Base-by-base conservation (phyloP, 2,797 vertebrate species). In the Triplophysa bombifrons region DNA sequence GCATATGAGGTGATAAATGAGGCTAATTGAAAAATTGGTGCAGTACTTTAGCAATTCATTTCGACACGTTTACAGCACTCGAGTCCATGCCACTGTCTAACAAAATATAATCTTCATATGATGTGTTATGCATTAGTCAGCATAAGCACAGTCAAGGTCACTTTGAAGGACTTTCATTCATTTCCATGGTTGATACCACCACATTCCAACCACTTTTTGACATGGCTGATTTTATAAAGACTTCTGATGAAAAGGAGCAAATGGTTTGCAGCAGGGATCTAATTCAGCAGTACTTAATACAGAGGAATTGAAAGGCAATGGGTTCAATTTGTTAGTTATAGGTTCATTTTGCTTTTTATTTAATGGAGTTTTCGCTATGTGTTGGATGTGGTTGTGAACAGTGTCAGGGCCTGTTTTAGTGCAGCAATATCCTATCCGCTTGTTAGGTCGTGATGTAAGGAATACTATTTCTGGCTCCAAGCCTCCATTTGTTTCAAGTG, bases 1-100 rank as follows among this genome's bases (percentile, higher is more conserved):
- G 71, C 66, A 85, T 55, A 30, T 66, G 38, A 65, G 46, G 60
- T 65, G 51, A 41, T 75, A 75, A 46, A 73, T 63, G 34, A 63
- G 61, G 46, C 30, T 69, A 44, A 75, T 61, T 63, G 55, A 38
- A 70, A 63, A 68, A 25, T 41, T 58, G 38, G 19, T 66, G 27
- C 6, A 53, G 65, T 10, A 1, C 0, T 75, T 25, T 34, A 48
- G 44, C 22, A 19, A 73, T 44, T 73, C 11, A 22, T 48, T 16
- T 56, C 51, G 16, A 55, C 34, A 67, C 11, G n/a, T 25, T 44
- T 72, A 44, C n/a, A 56, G 13, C 14, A 7, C 20, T 58, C 8
- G 34, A 38, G 34, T 38, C 3, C 69, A 41, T 56, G 69, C 27
- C 14, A 38, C 4, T 55, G 20, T 61, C 19, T 30, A 60, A 76